Evolutionary conservation across 2,113 vertebrate species (phyloP), one percentile per base, ranked within the genome.

Genomic region (Corythoichthys intestinalis): DNA sequence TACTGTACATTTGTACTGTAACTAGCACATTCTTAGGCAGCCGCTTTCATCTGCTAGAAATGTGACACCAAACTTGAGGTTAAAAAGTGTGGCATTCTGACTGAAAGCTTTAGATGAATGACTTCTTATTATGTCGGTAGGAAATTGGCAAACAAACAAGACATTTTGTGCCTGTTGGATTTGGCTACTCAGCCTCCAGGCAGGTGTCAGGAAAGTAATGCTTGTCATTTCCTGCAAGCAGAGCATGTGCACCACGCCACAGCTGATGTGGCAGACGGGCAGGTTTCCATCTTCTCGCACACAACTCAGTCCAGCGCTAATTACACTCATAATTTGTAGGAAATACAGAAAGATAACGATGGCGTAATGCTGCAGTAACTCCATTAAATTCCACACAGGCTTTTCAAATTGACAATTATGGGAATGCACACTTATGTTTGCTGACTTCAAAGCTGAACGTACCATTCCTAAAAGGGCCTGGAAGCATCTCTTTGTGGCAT

Each of bases 241-340:
- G 74, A 80, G 74, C 7, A 71, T 82, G 74, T 65, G 61, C 70
- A 67, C 62, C 38, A 52, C 74, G 48, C 64, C 71, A 20, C 77
- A 67, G 68, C 79, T 75, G 71, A 83, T 78, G 67, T 64, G 74
- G 74, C 72, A 71, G 81, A 77, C 78, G 79, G 77, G 63, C 81
- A 85, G 74, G 70, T 82, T 75, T 83, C 71, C 71, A 64, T 80
- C 65, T 67, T 84, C n/a, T 57, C 72, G 78, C 76, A 69, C 83
- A 80, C 67, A 64, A 81, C 67, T 81, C 76, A 67, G 73, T 63
- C 65, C 9, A 11, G 2, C 66, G 64, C 44, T 82, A 65, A 86
- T 78, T 77, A 74, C 64, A 62, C 76, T 73, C 58, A 63, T 77
- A 57, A 48, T 73, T 39, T 61, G 47, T 14, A 7, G 44, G 38